phyloP scores from a whole-genome alignment of 2,888 invertebrate species.

The Leptodirus hochenwartii region DNA sequence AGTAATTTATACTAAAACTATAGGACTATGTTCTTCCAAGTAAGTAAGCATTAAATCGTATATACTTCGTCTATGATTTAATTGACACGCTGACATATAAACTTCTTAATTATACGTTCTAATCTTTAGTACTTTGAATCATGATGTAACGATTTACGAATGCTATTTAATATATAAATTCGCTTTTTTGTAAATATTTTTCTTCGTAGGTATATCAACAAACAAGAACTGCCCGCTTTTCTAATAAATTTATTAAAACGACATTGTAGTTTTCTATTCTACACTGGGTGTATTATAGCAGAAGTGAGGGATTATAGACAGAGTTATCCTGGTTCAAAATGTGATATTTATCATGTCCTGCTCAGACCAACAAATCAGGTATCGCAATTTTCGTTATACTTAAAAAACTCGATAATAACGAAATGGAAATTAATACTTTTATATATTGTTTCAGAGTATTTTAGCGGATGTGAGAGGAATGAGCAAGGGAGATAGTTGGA shows the following conservation, averaged over 20 bases:
- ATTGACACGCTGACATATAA: no score
- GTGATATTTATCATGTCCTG: conserved; percentile 73
- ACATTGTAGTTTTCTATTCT: conserved; percentile 71
- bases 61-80: no score
- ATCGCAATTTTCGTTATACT: conserved; percentile 5
- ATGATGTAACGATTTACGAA: no score
- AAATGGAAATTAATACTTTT: conserved; percentile 29
- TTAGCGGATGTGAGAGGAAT: conserved; percentile 29
- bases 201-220: conserved; percentile 76
- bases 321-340: conserved; percentile 55
- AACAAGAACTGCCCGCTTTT: conserved; percentile 77
- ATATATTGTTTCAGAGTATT: conserved; percentile 21
- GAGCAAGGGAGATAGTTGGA: conserved; percentile 33
- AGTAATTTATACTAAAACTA: no score
- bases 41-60: no score
- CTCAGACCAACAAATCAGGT: conserved; percentile 78
- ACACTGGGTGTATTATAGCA: conserved; percentile 81
- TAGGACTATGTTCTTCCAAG: no score
- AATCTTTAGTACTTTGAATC: no score
- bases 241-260: conserved; percentile 68
- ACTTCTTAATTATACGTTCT: no score
- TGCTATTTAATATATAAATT: no score
- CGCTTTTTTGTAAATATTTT: no score
- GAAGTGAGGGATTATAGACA: conserved; percentile 81
- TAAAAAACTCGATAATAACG: conserved; percentile 39